A percentile compares a stretch with the other conserved stretches of the same genome.
phyloP scores from a whole-genome alignment of 2,888 invertebrate species.

The Lasioglossum villosulum region DNA sequence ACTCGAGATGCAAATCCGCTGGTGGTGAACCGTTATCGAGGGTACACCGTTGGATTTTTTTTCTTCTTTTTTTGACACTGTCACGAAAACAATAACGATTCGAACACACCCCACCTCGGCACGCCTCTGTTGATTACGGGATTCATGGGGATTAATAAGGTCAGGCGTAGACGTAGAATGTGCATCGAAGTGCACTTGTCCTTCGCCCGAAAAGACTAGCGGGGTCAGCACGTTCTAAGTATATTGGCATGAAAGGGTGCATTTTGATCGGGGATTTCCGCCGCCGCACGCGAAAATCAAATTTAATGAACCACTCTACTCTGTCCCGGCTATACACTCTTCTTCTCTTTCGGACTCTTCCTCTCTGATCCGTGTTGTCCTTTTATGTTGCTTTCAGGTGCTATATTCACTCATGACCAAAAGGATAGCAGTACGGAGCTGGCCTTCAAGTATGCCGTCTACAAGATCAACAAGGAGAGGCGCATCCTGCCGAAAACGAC shows the following conservation, averaged over 20 bases:
- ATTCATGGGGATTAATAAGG: background rate
- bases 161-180: background rate
- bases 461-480: slow-evolving; percentile 91
- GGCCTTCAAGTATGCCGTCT: slow-evolving; percentile 93
- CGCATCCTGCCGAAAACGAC: slow-evolving; percentile 89
- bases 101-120: background rate
- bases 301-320: slow-evolving; percentile 38
- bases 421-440: slow-evolving; percentile 89
- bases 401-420: slow-evolving; percentile 91
- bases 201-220: slow-evolving; percentile 38
- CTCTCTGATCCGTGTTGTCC: background rate
- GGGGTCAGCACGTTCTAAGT: slow-evolving; percentile 51
- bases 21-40: slow-evolving; percentile 16
- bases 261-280: slow-evolving; percentile 55
- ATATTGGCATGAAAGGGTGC: slow-evolving; percentile 49
- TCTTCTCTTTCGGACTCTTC: background rate
- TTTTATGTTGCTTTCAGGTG: slow-evolving; percentile 86
- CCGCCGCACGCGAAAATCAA: slow-evolving; percentile 39
- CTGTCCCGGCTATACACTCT: background rate
- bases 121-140: background rate
- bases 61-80: too few relatives aligned
- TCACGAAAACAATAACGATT: background rate
- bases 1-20: slow-evolving; percentile 57
- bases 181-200: slow-evolving; percentile 34
- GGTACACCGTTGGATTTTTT: background rate